These are phyloP conservation scores for Drosophila auraria DNA, from an alignment of 1,140 invertebrate genomes.

Conservation along the genomic window DNA sequence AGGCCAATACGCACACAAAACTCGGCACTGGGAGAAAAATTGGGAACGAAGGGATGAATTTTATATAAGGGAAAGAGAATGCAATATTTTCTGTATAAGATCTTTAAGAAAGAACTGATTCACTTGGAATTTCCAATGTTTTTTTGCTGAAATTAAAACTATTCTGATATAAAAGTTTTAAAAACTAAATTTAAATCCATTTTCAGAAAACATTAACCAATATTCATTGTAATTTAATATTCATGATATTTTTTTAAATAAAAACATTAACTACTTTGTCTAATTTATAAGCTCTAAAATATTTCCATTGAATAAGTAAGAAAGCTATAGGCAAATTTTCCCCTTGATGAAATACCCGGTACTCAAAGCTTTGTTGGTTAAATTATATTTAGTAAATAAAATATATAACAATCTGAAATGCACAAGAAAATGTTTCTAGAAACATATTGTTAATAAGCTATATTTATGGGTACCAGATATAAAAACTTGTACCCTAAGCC, in stretches of 20 bases:
- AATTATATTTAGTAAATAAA: not conserved
- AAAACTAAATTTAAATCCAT: too few species aligned
- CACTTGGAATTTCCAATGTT: not conserved
- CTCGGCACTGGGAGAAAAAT: slow-evolving; percentile 27
- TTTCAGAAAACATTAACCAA: too few species aligned
- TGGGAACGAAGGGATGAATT: accelerated
- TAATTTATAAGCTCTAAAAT: not conserved
- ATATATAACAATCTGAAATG: too few species aligned
- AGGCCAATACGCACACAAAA: slow-evolving; percentile 43
- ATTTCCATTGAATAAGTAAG: not conserved
- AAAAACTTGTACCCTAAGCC: too few species aligned
- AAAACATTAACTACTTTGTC: too few species aligned
- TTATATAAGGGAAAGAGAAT: not conserved
- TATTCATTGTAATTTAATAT: too few species aligned
- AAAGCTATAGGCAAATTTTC: not conserved
- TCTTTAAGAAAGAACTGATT: not conserved
- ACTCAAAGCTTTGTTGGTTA: not conserved
- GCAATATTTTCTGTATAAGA: not conserved
- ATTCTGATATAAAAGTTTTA: not conserved
- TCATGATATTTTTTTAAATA: too few species aligned
- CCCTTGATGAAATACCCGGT: not conserved
- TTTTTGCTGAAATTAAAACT: not conserved
- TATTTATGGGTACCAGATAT: too few species aligned
- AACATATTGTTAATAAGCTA: too few species aligned
- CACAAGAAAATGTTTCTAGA: too few species aligned